phyloP scores from a whole-genome alignment of 2,113 vertebrate species.

The Notothenia rossii region DNA sequence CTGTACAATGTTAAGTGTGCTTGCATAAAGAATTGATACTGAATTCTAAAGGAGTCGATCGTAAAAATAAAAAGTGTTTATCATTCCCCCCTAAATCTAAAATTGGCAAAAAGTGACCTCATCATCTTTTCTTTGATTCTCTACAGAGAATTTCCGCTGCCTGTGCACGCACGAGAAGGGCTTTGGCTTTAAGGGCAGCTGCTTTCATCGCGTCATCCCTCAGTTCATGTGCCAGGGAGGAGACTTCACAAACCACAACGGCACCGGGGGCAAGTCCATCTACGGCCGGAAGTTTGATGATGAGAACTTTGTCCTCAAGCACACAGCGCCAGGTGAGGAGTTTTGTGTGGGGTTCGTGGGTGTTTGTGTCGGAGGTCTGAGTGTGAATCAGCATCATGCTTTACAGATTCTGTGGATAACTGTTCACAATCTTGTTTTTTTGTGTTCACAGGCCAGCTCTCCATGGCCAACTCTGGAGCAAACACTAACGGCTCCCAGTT shows the following conservation, averaged over 20 bases:
- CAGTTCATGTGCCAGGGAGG: constrained; percentile 99
- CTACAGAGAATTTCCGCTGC: constrained; percentile 94
- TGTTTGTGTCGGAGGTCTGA: background rate
- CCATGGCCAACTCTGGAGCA: constrained; percentile 93
- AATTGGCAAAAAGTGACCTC: background rate
- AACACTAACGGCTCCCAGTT: constrained; percentile 96
- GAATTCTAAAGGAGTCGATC: background rate
- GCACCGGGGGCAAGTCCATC: constrained; percentile 97
- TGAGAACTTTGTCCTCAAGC: constrained; percentile 98
- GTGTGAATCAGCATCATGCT: background rate
- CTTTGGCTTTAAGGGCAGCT: constrained; percentile 97
- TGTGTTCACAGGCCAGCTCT: constrained; percentile 86
- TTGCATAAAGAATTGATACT: background rate
- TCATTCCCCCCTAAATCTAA: background rate
- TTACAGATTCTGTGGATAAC: background rate
- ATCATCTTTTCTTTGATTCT: background rate
- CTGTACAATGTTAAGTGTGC: background rate
- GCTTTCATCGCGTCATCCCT: constrained; percentile 96
- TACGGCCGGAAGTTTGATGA: constrained; percentile 97
- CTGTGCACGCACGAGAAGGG: constrained; percentile 97
- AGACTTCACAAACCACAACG: constrained; percentile 98
- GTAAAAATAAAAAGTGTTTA: background rate
- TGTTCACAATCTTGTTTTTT: background rate
- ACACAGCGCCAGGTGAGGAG: constrained; percentile 91
- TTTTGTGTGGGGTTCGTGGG: background rate